Evolutionary conservation across 2,113 vertebrate species (phyloP).

Genomic region (Xiphophorus hellerii): DNA sequence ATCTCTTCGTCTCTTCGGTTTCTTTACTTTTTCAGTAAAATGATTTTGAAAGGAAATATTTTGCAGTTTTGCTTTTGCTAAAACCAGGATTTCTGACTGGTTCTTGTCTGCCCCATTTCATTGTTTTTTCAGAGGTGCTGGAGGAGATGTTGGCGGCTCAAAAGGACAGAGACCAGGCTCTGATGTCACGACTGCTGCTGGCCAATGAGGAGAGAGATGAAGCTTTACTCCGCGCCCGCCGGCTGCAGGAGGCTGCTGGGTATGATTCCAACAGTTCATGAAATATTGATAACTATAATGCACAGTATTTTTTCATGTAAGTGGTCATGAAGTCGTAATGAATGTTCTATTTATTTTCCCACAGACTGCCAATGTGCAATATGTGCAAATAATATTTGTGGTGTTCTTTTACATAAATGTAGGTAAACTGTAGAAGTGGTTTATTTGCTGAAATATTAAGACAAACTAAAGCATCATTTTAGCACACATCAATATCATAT

Average conservation of each 20-base stretch:
- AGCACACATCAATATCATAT: too few relatives aligned
- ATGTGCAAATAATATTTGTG: not conserved
- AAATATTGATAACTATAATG: not conserved
- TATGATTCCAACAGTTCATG: slow-evolving; percentile 12
- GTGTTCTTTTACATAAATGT: too few relatives aligned
- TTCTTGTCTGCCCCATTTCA: not conserved
- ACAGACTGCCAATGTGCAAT: not conserved
- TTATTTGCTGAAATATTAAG: too few relatives aligned
- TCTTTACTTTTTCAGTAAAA: not conserved
- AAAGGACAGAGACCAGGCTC: slow-evolving; percentile 65
- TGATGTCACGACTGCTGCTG: slow-evolving; percentile 70
- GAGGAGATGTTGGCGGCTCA: slow-evolving; percentile 57
- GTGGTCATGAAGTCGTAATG: not conserved
- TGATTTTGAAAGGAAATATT: not conserved
- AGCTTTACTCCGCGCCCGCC: slow-evolving; percentile 42
- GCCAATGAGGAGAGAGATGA: slow-evolving; percentile 73
- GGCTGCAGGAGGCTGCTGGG: slow-evolving; percentile 46
- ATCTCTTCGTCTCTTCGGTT: not conserved
- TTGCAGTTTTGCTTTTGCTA: not conserved
- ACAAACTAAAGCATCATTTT: too few relatives aligned
- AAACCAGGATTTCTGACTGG: not conserved
- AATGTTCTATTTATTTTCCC: not conserved
- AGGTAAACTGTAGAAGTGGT: too few relatives aligned
- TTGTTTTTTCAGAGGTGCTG: slow-evolving; percentile 39
- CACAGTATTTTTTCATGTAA: not conserved